phyloP scores from a whole-genome alignment of 2,113 vertebrate genomes.

The Archilochus colubris region DNA sequence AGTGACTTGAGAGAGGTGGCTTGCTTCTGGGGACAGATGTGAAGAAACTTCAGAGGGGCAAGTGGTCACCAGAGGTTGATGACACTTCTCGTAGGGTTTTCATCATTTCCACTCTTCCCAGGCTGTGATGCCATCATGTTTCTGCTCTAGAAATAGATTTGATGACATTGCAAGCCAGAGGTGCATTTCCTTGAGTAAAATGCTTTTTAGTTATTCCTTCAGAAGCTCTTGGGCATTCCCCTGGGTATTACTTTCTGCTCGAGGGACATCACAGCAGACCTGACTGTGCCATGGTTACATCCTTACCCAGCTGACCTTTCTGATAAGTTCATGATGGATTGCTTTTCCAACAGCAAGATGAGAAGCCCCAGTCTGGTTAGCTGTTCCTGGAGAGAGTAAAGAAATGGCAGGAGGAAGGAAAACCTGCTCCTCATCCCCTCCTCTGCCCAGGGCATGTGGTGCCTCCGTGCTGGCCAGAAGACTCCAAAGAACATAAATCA shows the following conservation, averaged over 20 bases:
- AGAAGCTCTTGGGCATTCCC: background rate
- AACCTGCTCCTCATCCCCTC: background rate
- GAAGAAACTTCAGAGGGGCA: background rate
- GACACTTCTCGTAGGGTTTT: background rate
- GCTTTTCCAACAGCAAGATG: background rate
- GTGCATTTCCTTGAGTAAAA: background rate
- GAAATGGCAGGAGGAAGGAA: background rate
- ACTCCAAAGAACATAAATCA: background rate
- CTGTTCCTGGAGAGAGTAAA: background rate
- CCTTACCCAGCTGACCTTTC: background rate
- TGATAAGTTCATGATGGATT: background rate
- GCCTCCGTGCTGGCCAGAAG: background rate
- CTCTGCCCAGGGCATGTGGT: background rate
- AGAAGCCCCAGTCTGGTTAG: background rate
- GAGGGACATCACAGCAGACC: background rate
- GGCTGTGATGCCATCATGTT: background rate
- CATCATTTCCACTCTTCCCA: background rate
- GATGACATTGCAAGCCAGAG: background rate
- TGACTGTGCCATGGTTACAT: background rate
- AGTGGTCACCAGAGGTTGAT: background rate
- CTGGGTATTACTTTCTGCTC: background rate
- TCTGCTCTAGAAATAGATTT: background rate
- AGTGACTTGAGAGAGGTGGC: background rate
- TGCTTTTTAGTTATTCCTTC: background rate
- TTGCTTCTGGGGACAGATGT: background rate